These are phyloP conservation scores for Drosophila mulleri DNA, from an alignment of 2,888 invertebrate genomes.

Conservation along the genomic window DNA sequence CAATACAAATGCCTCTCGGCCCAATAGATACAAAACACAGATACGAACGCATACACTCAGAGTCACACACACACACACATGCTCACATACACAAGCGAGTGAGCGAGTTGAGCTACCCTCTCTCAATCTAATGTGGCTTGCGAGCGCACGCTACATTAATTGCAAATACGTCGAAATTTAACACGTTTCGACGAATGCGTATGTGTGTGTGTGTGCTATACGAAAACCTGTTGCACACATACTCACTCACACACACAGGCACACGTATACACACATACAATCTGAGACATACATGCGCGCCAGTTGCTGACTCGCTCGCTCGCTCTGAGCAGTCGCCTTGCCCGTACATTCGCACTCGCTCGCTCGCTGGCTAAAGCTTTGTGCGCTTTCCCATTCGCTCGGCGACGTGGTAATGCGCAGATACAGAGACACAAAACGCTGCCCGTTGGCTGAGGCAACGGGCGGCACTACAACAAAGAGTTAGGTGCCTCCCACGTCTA, in stretches of 20 bases:
- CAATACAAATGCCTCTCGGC: slow-evolving; percentile 43
- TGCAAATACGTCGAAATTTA: slow-evolving; percentile 70
- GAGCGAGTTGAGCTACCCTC: slow-evolving; percentile 39
- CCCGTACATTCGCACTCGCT: slow-evolving; percentile 22
- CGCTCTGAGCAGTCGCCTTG: slow-evolving; percentile 8
- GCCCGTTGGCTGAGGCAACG: slow-evolving; percentile 66
- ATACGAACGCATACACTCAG: slow-evolving; percentile 39
- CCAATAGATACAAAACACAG: slow-evolving; percentile 55
- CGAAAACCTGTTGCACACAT: slow-evolving; percentile 76
- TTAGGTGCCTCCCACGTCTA: slow-evolving; percentile 53
- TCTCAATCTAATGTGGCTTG: slow-evolving; percentile 58
- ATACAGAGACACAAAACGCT: slow-evolving; percentile 59
- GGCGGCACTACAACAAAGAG: slow-evolving; percentile 50
- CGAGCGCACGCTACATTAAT: slow-evolving; percentile 63
- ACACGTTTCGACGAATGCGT: slow-evolving; percentile 53
- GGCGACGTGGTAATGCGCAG: slow-evolving; percentile 77
- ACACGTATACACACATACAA: slow-evolving; percentile 7
- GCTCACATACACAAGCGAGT: slow-evolving; percentile 8
- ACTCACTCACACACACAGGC: slow-evolving; percentile 29
- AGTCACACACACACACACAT: neutral
- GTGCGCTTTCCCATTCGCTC: slow-evolving; percentile 71
- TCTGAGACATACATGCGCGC: slow-evolving; percentile 11
- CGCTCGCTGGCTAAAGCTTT: slow-evolving; percentile 53
- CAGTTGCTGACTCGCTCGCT: slow-evolving; percentile 25
- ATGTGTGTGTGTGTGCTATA: slow-evolving; percentile 53